Base-by-base conservation (phyloP, 2,113 vertebrate species). In the Oreochromis aureus region DNA sequence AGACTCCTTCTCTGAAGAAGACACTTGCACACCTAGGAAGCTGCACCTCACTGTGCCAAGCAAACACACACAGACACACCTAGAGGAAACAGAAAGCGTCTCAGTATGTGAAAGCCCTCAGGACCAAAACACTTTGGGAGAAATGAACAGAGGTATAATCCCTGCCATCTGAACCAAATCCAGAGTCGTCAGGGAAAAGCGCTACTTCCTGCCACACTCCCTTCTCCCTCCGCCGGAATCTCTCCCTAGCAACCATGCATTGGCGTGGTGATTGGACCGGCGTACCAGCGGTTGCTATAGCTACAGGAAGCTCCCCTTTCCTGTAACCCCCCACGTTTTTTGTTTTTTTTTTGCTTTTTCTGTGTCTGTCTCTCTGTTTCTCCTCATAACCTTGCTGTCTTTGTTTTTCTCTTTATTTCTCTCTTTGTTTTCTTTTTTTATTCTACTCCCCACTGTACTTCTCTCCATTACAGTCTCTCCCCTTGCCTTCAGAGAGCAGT, bases 221-320 rank as follows among this genome's bases (percentile, higher is more conserved):
- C 92, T 85, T 95, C 93, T 81, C 86, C 92, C 92, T 89, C 82
- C 11, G 73, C 89, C 90, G 89, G 88, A 96, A 96, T 95, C 93
- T 97, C 96, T 97, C 95, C 96, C 96, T 96, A 96, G 96, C 96
- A 97, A 96, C 96, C 93, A 94, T 87, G 30, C 92, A 86, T 89
- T 94, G 91, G 92, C 54, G 91, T 95, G 94, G 89, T 96, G 96
- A 97, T 96, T 97, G 96, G 96, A 96, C 93, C 89, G 91, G 93
- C 85, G 91, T 93, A 92, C 83, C 95, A 91, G 92, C 2, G 85
- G 96, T 96, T 97, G 94, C 96, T 93, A 96, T 97, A 95, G 96
- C 90, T 96, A 97, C 96, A 91, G 92, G 94, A 97, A 96, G 95
- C 95, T 94, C 94, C 94, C 91, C 87, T 93, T 94, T 94, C 85